These are phyloP conservation scores for Ormyrus rosae DNA, from an alignment of 2,888 invertebrate species.

Conservation along the genomic window DNA sequence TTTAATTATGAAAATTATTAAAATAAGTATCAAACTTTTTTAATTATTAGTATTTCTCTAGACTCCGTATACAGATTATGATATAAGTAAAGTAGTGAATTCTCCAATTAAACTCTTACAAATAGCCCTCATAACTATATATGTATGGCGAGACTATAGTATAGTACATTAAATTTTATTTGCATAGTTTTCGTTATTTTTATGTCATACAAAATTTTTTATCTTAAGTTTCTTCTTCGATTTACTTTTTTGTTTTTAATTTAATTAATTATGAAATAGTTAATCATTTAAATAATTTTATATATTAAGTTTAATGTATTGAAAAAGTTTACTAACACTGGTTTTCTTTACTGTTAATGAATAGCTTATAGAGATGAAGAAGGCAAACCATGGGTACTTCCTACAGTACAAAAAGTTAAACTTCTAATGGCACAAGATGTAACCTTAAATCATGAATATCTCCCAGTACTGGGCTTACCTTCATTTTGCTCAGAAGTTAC, in stretches of 20 bases:
- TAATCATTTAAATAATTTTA: background rate
- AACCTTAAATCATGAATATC: slow-evolving; percentile 94
- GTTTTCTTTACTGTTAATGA: slow-evolving; percentile 59
- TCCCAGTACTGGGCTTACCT: slow-evolving; percentile 93
- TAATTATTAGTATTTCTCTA: no score
- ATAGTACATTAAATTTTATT: no score
- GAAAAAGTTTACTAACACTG: background rate
- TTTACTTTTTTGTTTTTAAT: background rate
- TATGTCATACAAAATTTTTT: no score
- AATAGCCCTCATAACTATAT: slow-evolving; percentile 21
- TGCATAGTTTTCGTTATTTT: background rate
- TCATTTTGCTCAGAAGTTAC: slow-evolving; percentile 87
- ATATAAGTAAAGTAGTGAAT: background rate
- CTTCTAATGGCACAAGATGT: slow-evolving; percentile 87
- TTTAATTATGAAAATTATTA: no score
- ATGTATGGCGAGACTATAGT: background rate
- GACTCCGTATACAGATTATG: no score
- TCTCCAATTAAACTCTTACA: slow-evolving; percentile 14
- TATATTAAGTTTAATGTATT: background rate
- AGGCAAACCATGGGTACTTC: slow-evolving; percentile 97
- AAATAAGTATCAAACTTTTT: no score
- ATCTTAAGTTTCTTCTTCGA: no score
- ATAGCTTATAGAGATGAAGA: slow-evolving; percentile 94
- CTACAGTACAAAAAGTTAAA: slow-evolving; percentile 95
- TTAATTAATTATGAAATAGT: background rate